These are phyloP conservation scores for Chironomus riparius DNA, from an alignment of 2,888 invertebrate species.

Conservation along the genomic window DNA sequence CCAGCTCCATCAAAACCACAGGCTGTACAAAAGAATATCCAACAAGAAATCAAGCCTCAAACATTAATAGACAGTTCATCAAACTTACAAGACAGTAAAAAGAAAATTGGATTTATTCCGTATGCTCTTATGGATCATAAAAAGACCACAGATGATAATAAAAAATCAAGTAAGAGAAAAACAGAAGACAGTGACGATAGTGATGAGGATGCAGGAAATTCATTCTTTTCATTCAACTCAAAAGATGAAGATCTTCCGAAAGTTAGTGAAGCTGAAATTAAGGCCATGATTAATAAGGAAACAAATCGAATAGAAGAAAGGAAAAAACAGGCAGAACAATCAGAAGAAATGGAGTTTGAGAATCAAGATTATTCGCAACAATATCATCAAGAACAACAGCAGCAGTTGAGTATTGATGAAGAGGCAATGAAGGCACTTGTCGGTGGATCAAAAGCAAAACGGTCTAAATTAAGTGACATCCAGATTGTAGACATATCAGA, in stretches of 20 bases:
- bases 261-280: conserved; percentile 43
- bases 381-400: neutral
- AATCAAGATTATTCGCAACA: neutral
- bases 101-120: conserved; percentile 38
- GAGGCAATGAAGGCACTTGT: conserved; percentile 53
- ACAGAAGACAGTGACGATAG: conserved; percentile 40
- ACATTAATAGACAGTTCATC: conserved; percentile 9
- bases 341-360: neutral
- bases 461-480: conserved; percentile 46
- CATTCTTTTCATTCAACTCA: conserved; percentile 41
- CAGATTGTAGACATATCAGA: conserved; percentile 77
- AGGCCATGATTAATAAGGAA: conserved; percentile 38
- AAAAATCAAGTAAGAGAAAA: conserved; percentile 40
- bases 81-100: neutral
- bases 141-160: conserved; percentile 37
- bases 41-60: neutral
- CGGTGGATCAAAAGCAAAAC: conserved; percentile 57
- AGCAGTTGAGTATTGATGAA: conserved; percentile 28
- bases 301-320: conserved; percentile 36
- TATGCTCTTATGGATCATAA: conserved; percentile 39
- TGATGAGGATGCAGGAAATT: conserved; percentile 38
- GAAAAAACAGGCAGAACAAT: neutral
- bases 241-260: conserved; percentile 43
- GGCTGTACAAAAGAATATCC: neutral
- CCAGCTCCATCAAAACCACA: neutral